Evolutionary conservation across 2,113 vertebrate genomes (phyloP).

Genomic region (Percopsis transmontana): DNA sequence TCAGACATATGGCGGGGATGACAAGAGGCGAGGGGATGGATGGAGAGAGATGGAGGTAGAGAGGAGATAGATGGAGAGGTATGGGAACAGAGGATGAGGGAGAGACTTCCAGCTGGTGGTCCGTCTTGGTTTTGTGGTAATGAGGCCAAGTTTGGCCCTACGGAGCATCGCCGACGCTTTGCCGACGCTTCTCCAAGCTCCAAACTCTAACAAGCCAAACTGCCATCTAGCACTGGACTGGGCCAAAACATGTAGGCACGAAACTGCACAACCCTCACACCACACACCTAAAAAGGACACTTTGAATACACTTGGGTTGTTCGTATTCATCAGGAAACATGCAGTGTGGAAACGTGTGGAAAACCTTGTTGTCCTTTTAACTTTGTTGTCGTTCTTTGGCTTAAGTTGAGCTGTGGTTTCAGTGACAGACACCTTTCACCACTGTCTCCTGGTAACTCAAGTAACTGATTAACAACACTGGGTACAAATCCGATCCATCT

Average conservation of each 20-base stretch:
- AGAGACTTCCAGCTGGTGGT: slow-evolving; percentile 76
- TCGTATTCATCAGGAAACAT: slow-evolving; percentile 72
- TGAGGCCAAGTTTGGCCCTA: slow-evolving; percentile 73
- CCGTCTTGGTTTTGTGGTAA: slow-evolving; percentile 72
- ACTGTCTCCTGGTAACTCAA: no score
- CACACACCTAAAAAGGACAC: slow-evolving; percentile 74
- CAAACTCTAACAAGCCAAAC: slow-evolving; percentile 67
- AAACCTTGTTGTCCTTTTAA: slow-evolving; percentile 63
- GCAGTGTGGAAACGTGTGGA: slow-evolving; percentile 72
- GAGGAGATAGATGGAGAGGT: slow-evolving; percentile 46
- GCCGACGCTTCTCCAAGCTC: slow-evolving; percentile 76
- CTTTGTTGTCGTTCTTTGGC: slow-evolving; percentile 65
- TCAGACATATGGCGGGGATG: slow-evolving; percentile 59
- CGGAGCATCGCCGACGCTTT: slow-evolving; percentile 70
- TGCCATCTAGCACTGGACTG: slow-evolving; percentile 73
- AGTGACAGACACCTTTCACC: no score
- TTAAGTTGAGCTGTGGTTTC: not conserved
- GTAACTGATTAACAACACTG: not conserved
- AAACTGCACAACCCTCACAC: slow-evolving; percentile 64
- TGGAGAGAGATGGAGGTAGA: slow-evolving; percentile 19
- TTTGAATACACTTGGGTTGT: slow-evolving; percentile 63
- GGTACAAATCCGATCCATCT: not conserved
- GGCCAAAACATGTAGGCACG: slow-evolving; percentile 70
- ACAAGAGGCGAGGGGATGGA: not conserved
- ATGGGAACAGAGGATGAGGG: slow-evolving; percentile 52